These are phyloP conservation scores for Ceratina calcarata DNA, from an alignment of 1,140 invertebrate species.

Conservation along the genomic window DNA sequence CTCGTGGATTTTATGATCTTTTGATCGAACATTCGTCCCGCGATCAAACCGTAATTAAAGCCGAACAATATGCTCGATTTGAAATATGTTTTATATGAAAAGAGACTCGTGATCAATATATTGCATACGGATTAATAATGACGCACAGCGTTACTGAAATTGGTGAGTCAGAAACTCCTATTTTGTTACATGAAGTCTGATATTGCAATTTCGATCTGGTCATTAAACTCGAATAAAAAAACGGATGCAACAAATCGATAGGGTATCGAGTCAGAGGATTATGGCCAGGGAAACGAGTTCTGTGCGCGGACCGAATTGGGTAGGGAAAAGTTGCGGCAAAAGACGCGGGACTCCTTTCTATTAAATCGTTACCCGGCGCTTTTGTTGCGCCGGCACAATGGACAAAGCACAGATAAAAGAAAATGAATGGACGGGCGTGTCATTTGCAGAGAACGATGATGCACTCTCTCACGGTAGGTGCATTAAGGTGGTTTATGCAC, in stretches of 20 bases:
- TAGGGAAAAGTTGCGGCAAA: slow-evolving; percentile 3
- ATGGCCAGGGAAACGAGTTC: slow-evolving; percentile 11
- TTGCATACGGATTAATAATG: neutral
- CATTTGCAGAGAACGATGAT: slow-evolving; percentile 65
- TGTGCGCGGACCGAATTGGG: neutral
- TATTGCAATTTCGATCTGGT: neutral
- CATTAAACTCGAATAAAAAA: neutral
- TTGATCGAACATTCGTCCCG: neutral
- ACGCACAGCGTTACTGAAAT: neutral
- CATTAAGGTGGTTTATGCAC: slow-evolving; percentile 68
- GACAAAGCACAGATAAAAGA: slow-evolving; percentile 55
- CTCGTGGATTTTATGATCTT: neutral
- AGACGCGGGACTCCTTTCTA: slow-evolving; percentile 49
- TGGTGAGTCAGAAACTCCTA: neutral
- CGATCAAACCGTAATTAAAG: slow-evolving; percentile 37
- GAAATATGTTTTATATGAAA: slow-evolving; percentile 39
- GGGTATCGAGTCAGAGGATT: neutral
- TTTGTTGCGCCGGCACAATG: slow-evolving; percentile 60
- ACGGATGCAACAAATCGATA: neutral
- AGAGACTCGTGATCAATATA: too few relatives aligned
- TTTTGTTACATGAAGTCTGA: neutral
- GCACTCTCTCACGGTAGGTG: slow-evolving; percentile 62
- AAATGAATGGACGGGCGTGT: slow-evolving; percentile 57
- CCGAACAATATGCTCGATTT: slow-evolving; percentile 35
- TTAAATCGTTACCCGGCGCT: slow-evolving; percentile 59